Evolutionary conservation across 2,888 invertebrate species (phyloP), one percentile per base, ranked within the genome.

Genomic region (Plebejus anna): DNA sequence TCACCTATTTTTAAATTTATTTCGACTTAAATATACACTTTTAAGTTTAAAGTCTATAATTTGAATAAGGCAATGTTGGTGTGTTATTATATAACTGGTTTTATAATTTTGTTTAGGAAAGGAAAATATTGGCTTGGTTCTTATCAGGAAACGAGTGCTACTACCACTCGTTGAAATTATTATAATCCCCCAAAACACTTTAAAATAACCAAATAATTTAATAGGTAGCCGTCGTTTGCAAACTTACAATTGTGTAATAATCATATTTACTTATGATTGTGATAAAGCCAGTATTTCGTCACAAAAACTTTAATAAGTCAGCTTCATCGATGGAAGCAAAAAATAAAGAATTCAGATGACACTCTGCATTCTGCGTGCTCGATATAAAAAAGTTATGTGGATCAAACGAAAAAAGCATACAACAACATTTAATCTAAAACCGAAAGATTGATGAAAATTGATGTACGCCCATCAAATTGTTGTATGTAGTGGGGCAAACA

Each of bases 1-100:
- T 89, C 90, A 89, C 89, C 85, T 85, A 87, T 86, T 86, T 84
- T 81, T 79, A 78, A 80, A 78, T 80, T 80, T 82, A 79, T 79
- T 77, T 77, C 77, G 75, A 77, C 76, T 76, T 79, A 78, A 79
- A 77, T 77, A 78, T 76, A 77, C 77, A 75, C 70, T 76, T 76
- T 73, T 55, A 76, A 28, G 59, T 71, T 51, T 57, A 75, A 57
- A 76, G 66, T 55, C 75, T 76, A 76, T 76, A 75, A 77, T 42
- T 77, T 78, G n/a, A 66, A 66, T 36, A 66, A 32, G 13, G 5
- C 32, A 66, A 13, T 66, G 28, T 61, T 28, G 9, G 32, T 13
- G 28, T 66, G 5, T 36, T 66, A 66, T 66, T 66, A 66, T 66
- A 66, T 28, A 61, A 61, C 59, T 59, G 7, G 5, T 59, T 59